phyloP scores from a whole-genome alignment of 2,888 invertebrate genomes.

The Mimachlamys varia region DNA sequence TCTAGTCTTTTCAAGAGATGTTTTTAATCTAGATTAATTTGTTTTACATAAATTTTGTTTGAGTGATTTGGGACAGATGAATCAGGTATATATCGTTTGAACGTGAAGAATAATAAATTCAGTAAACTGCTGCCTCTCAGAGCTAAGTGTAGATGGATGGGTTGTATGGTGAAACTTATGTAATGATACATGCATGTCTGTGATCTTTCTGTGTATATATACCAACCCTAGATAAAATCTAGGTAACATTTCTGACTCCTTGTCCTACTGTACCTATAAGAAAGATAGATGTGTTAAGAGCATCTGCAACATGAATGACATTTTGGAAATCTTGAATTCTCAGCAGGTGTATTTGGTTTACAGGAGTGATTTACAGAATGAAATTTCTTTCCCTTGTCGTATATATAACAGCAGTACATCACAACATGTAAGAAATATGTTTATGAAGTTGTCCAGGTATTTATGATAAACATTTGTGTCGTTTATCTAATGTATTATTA shows the following conservation, averaged over 20 bases:
- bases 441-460: background rate
- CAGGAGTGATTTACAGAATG: background rate
- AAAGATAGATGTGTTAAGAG: background rate
- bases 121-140: background rate
- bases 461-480: background rate
- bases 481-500: background rate
- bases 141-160: background rate
- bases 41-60: background rate
- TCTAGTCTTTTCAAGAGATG: too few species aligned
- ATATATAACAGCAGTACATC: background rate
- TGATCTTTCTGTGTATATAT: background rate
- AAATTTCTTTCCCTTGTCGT: background rate
- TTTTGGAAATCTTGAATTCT: background rate
- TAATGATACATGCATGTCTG: background rate
- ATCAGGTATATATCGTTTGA: background rate
- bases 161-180: background rate
- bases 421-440: background rate
- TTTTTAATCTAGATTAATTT: too few species aligned
- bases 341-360: background rate
- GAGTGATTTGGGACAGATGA: background rate
- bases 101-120: background rate
- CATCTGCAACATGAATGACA: constrained; percentile 6
- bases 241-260: background rate
- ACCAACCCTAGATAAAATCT: background rate
- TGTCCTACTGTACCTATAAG: background rate